Evolutionary conservation across 37 sponge, comb jelly and placozoan genomes (phyloP).

Genomic region (Axinella damicornis): DNA sequence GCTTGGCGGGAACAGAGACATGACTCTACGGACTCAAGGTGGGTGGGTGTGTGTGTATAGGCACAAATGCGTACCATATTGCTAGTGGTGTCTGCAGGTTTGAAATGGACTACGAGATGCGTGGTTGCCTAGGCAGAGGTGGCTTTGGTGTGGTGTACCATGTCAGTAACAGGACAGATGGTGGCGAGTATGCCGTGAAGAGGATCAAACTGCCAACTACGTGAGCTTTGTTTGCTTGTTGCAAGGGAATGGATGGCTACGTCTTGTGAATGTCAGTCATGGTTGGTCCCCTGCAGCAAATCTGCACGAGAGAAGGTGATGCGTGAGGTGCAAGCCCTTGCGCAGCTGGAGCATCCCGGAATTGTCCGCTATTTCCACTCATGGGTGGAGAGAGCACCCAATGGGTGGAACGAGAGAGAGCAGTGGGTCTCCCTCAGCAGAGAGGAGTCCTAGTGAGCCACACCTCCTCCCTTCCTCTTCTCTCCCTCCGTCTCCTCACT

Average conservation of each 20-base stretch:
- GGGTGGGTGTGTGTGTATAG: conserved; percentile 4
- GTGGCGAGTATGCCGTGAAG: conserved; percentile 87
- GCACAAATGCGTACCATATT: background rate
- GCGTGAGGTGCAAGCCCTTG: conserved; percentile 88
- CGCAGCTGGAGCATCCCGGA: conserved; percentile 81
- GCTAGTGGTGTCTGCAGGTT: conserved; percentile 13
- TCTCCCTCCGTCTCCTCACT: background rate
- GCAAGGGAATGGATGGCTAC: too few species aligned
- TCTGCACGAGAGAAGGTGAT: conserved; percentile 81
- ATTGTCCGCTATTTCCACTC: conserved; percentile 91
- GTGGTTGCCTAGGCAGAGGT: conserved; percentile 77
- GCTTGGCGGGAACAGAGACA: too few species aligned
- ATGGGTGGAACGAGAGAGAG: conserved; percentile 41
- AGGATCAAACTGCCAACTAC: conserved; percentile 72
- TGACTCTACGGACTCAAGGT: background rate
- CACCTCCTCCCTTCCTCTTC: background rate
- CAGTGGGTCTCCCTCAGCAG: conserved; percentile 49
- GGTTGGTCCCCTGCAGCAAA: background rate
- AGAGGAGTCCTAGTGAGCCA: conserved; percentile 38
- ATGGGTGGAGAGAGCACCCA: conserved; percentile 86
- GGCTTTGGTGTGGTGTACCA: conserved; percentile 93
- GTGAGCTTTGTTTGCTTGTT: too few species aligned
- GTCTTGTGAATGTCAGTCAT: too few species aligned
- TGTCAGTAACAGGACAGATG: conserved; percentile 76
- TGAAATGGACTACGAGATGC: conserved; percentile 79